These are phyloP conservation scores for Puma concolor DNA, from an alignment of 2,113 vertebrate species.

Conservation along the genomic window DNA sequence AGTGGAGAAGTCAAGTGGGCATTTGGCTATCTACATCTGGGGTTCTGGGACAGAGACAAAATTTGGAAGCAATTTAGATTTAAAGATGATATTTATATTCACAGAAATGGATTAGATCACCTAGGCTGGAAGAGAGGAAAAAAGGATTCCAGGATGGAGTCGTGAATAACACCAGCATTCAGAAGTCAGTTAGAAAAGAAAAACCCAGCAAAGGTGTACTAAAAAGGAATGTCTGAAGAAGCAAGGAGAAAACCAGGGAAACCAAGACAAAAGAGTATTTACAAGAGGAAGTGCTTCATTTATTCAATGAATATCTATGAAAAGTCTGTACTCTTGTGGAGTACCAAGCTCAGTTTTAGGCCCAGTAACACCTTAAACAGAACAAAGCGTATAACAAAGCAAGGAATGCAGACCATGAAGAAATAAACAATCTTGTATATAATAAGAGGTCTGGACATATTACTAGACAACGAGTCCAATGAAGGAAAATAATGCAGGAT, in stretches of 20 bases:
- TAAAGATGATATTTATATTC: constrained; percentile 27
- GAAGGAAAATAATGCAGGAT: neutral
- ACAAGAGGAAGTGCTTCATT: neutral
- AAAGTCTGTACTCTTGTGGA: neutral
- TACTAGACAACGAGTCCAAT: neutral
- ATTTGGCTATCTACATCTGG: neutral
- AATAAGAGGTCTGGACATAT: neutral
- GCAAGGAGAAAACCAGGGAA: neutral
- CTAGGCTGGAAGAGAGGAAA: neutral
- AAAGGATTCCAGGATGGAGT: neutral
- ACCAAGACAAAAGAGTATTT: neutral
- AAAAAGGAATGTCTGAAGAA: neutral
- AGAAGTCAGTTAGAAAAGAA: neutral
- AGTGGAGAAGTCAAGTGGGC: neutral
- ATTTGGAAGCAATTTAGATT: constrained; percentile 41
- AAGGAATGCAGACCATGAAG: neutral
- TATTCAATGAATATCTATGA: neutral
- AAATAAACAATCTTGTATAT: neutral
- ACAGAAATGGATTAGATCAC: constrained; percentile 16
- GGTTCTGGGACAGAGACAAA: neutral
- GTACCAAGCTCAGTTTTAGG: neutral
- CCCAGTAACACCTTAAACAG: neutral
- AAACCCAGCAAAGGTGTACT: neutral
- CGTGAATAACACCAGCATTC: neutral
- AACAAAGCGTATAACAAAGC: neutral